Evolutionary conservation across 2,888 invertebrate species (phyloP), one percentile per base, ranked within the genome.

Genomic region (Melipona bicolor): DNA sequence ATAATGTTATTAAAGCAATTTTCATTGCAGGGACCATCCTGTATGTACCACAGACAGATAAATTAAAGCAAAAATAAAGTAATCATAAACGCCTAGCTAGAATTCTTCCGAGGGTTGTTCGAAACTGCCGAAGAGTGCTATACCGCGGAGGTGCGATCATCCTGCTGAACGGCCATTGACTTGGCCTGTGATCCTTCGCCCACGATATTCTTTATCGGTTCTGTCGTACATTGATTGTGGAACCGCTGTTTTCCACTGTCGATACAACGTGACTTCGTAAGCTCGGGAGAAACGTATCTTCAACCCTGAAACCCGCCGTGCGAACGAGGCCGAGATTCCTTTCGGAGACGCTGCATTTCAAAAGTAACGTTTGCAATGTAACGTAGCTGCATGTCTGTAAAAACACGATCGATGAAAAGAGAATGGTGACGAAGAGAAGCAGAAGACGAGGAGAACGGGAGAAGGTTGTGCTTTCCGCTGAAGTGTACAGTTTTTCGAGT

Each of bases 181-280:
- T 24, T 49, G 32, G n/a, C 24, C n/a, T 9, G 24, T 59, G 71
- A 59, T 71, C 19, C 59, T 43, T 65, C 71, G 70, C 71, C 70
- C 70, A 69, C 68, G 64, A 54, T 65, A 61, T 83, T 65, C 65
- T 61, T 61, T 84, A 76, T 76, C 74, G 56, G 36, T 67, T 69
- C 75, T 50, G 54, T 81, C 62, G 36, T 77, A 67, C 27, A 68
- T 73, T 56, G 86, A 79, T 82, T 75, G 27, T 27, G 27, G 27
- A 81, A 83, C 83, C 81, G 84, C 74, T 36, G 71, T 75, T 75
- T 75, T 75, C 21, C 21, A 75, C 43, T 54, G 24, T 36, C 19
- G 67, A 54, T 54, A 9, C 36, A 19, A 50, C n/a, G 19, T 19
- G 24, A 52, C 27, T 32, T 27, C 13, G 9, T 27, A 11, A 32